Conservation (phyloP, 2,888 invertebrate genomes). For the Crematogaster levior region DNA sequence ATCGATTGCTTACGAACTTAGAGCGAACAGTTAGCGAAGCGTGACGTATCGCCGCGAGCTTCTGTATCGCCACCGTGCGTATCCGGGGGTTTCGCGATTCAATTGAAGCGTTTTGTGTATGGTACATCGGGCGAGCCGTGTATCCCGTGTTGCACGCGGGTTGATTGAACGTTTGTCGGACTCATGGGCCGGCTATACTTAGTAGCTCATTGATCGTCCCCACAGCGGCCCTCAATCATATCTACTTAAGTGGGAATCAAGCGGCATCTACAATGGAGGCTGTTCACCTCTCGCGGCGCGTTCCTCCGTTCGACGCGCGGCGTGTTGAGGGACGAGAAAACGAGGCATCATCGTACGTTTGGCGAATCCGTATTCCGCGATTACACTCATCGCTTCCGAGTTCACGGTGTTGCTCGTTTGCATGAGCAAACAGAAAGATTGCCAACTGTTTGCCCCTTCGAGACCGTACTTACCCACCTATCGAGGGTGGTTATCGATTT, state of each 20-base stretch:
- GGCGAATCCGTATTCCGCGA: conserved; percentile 17
- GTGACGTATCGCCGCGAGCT: conserved; percentile 55
- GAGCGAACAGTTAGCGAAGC: conserved; percentile 53
- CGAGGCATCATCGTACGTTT: conserved; percentile 30
- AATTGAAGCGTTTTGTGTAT: conserved; percentile 75
- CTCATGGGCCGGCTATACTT: conserved; percentile 68
- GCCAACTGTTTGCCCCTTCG: not conserved
- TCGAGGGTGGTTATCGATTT: conserved; percentile 65
- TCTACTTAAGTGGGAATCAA: conserved; percentile 75
- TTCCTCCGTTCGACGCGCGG: conserved; percentile 34
- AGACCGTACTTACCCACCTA: not conserved
- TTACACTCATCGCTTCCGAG: conserved; percentile 30
- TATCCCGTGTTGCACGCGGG: conserved; percentile 62
- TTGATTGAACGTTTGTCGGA: conserved; percentile 73
- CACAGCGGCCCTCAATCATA: conserved; percentile 78
- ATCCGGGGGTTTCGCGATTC: conserved; percentile 65
- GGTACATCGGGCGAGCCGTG: conserved; percentile 64
- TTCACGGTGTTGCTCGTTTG: conserved; percentile 27
- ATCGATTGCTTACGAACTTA: not conserved
- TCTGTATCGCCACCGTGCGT: conserved; percentile 50
- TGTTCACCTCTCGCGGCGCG: conserved; percentile 72
- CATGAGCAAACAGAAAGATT: conserved; percentile 33
- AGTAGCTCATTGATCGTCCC: conserved; percentile 78
- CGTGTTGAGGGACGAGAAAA: conserved; percentile 25
- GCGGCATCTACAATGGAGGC: conserved; percentile 75